These are phyloP conservation scores for Leptinotarsa tumamoca DNA, from an alignment of 2,888 invertebrate genomes.

Conservation along the genomic window DNA sequence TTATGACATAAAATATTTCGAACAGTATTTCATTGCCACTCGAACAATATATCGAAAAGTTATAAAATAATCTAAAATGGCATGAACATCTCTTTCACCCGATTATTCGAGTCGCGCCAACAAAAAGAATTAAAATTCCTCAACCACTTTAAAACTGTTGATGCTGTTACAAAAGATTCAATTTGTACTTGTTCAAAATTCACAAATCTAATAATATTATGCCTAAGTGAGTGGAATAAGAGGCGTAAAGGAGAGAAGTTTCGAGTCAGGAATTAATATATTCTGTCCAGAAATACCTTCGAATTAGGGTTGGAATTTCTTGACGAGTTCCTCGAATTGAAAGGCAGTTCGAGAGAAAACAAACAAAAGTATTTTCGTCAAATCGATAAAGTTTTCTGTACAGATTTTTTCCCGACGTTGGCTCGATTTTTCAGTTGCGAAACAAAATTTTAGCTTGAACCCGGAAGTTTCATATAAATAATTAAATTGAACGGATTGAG, in stretches of 20 bases:
- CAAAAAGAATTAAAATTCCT: slow-evolving; percentile 43
- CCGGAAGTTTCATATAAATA: not conserved
- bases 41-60: no score
- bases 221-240: slow-evolving; percentile 45
- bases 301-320: slow-evolving; percentile 23
- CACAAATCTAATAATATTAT: slow-evolving; percentile 48
- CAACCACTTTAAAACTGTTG: slow-evolving; percentile 43
- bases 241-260: slow-evolving; percentile 37
- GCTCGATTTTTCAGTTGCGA: not conserved
- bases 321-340: slow-evolving; percentile 17
- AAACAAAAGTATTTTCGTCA: not conserved
- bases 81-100: slow-evolving; percentile 4
- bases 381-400: not conserved
- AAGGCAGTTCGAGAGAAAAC: not conserved
- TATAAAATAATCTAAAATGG: no score
- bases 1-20: no score
- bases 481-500: not conserved
- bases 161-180: slow-evolving; percentile 47
- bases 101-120: not conserved
- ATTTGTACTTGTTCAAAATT: slow-evolving; percentile 47
- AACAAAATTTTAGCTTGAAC: not conserved
- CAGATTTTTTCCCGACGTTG: not conserved
- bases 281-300: slow-evolving; percentile 43
- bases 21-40: no score
- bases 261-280: slow-evolving; percentile 45